These are phyloP conservation scores for Orthosia incerta DNA, from an alignment of 2,888 invertebrate species.

Conservation along the genomic window DNA sequence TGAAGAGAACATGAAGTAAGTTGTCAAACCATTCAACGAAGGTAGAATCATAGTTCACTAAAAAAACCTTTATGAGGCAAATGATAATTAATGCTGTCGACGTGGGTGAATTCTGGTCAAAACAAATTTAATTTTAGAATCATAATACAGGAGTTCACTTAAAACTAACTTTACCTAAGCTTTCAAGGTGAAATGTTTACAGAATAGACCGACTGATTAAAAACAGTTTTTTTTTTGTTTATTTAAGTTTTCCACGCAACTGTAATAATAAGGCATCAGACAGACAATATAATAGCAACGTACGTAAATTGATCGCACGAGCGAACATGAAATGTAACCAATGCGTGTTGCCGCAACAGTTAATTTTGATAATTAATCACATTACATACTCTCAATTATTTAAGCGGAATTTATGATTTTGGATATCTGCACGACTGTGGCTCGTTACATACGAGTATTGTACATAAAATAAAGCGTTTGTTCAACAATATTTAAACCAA, in stretches of 20 bases:
- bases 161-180: too few relatives aligned
- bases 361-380: constrained; percentile 59
- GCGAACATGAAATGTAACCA: constrained; percentile 45
- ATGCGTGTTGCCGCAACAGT: constrained; percentile 52
- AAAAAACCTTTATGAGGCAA: too few relatives aligned
- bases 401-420: constrained; percentile 45
- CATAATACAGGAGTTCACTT: too few relatives aligned
- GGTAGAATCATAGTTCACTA: too few relatives aligned
- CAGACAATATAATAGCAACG: constrained; percentile 31
- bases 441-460: constrained; percentile 12
- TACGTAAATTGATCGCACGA: constrained; percentile 38
- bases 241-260: constrained; percentile 22
- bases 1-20: too few relatives aligned
- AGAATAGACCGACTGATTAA: too few relatives aligned
- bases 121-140: too few relatives aligned
- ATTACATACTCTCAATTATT: constrained; percentile 47
- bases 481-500: constrained; percentile 2
- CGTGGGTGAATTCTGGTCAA: too few relatives aligned
- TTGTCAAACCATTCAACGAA: too few relatives aligned
- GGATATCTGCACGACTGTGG: constrained; percentile 25
- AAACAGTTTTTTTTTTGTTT: not conserved
- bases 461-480: constrained; percentile 11
- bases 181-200: too few relatives aligned
- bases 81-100: too few relatives aligned
- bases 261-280: constrained; percentile 30